phyloP scores from a whole-genome alignment of 2,113 vertebrate species.

The Euleptes europaea region DNA sequence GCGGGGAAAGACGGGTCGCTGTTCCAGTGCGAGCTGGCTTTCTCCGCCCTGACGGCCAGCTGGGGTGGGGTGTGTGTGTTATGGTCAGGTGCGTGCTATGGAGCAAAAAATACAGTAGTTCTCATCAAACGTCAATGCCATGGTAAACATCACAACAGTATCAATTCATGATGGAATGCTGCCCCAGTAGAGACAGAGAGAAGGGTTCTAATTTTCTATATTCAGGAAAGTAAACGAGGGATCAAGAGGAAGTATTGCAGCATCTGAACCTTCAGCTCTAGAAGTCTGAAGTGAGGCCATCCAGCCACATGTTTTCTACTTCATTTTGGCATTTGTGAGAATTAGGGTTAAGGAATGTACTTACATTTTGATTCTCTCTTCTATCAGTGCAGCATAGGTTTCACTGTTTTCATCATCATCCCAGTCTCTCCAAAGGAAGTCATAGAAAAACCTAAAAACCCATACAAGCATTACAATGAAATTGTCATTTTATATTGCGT shows the following conservation, averaged over 20 bases:
- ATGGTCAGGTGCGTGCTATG: too few species aligned
- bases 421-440: constrained; percentile 72
- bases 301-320: not conserved
- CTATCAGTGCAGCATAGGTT: constrained; percentile 65
- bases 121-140: not conserved
- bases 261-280: not conserved
- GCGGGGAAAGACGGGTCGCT: too few species aligned
- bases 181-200: not conserved
- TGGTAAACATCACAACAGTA: not conserved
- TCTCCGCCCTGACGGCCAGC: too few species aligned
- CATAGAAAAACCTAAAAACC: constrained; percentile 68
- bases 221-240: not conserved
- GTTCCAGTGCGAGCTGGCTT: too few species aligned
- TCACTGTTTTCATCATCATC: constrained; percentile 70
- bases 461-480: not conserved
- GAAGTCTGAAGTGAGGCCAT: not conserved
- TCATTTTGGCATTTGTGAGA: not conserved
- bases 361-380: constrained; percentile 78
- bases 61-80: too few species aligned
- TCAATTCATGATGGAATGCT: not conserved
- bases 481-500: not conserved
- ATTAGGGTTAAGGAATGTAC: constrained; percentile 27
- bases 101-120: too few species aligned
- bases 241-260: not conserved
- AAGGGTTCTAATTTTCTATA: not conserved